Percentiles rank a stretch among this genome's conserved stretches.
Conservation (phyloP, 64 coral and sea anemone species). For the Stylophora pistillata region DNA sequence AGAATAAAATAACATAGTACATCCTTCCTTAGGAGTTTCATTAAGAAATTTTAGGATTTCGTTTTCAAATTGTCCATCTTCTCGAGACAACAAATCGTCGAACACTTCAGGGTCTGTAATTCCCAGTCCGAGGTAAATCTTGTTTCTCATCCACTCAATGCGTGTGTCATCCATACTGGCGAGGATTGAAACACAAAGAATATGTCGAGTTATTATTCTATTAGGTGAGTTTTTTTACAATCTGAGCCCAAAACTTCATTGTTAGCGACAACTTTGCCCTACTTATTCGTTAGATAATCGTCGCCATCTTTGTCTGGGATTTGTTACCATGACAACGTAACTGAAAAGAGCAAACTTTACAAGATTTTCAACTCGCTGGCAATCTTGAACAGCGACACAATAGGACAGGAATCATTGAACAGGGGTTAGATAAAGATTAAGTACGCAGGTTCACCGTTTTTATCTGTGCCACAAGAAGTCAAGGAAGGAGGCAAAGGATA, state of each 20-base stretch:
- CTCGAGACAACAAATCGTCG: conserved; percentile 94
- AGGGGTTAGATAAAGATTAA: no score
- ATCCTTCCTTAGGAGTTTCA: conserved; percentile 94
- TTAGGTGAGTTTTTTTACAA: background rate
- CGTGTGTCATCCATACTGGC: conserved; percentile 91
- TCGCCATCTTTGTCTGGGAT: conserved; percentile 9
- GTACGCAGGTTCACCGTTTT: no score
- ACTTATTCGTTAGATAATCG: background rate
- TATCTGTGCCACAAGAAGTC: no score
- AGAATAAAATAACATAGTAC: conserved; percentile 90
- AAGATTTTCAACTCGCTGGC: no score
- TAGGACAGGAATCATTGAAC: no score
- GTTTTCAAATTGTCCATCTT: conserved; percentile 90
- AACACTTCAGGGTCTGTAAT: conserved; percentile 96
- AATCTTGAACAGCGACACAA: no score
- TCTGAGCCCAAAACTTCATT: background rate
- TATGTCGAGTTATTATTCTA: background rate
- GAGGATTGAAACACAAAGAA: background rate
- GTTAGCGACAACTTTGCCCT: background rate
- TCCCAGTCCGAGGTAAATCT: conserved; percentile 85
- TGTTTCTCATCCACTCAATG: conserved; percentile 97
- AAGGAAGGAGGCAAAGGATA: no score
- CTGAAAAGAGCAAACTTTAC: background rate
- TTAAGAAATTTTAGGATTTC: conserved; percentile 93
- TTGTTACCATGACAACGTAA: conserved; percentile 32